Conservation (phyloP, 2,888 invertebrate genomes). For the Chrysodeixis includens region DNA sequence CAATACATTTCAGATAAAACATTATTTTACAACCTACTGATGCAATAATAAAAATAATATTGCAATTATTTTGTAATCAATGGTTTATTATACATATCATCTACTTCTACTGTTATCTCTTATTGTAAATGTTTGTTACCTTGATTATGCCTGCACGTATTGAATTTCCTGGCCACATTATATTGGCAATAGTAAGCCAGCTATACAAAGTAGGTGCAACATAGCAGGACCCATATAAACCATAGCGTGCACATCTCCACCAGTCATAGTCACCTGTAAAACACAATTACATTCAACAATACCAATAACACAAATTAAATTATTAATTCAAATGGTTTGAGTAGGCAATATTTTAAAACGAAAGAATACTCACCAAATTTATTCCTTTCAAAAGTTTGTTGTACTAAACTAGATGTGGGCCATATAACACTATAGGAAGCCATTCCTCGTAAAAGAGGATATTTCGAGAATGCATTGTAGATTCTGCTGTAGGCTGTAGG, state of each 20-base stretch:
- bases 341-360: background rate
- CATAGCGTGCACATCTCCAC: constrained; percentile 92
- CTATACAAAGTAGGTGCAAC: constrained; percentile 94
- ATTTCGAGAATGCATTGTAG: constrained; percentile 74
- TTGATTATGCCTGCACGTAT: constrained; percentile 92
- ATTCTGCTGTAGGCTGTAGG: constrained; percentile 72
- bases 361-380: constrained; percentile 85
- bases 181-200: constrained; percentile 94
- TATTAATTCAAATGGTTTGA: background rate
- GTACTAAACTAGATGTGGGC: constrained; percentile 93
- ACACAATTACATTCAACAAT: background rate
- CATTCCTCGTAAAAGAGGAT: constrained; percentile 90
- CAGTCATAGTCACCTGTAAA: constrained; percentile 90
- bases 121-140: constrained; percentile 76
- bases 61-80: constrained; percentile 2
- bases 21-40: background rate
- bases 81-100: background rate
- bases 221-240: constrained; percentile 94
- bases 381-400: constrained; percentile 92
- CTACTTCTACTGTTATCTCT: background rate
- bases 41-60: background rate
- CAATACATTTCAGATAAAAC: background rate
- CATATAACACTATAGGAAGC: constrained; percentile 92
- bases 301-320: background rate
- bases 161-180: constrained; percentile 93